Conservation (phyloP, 1,140 invertebrate genomes). For the Camponotus floridanus region DNA sequence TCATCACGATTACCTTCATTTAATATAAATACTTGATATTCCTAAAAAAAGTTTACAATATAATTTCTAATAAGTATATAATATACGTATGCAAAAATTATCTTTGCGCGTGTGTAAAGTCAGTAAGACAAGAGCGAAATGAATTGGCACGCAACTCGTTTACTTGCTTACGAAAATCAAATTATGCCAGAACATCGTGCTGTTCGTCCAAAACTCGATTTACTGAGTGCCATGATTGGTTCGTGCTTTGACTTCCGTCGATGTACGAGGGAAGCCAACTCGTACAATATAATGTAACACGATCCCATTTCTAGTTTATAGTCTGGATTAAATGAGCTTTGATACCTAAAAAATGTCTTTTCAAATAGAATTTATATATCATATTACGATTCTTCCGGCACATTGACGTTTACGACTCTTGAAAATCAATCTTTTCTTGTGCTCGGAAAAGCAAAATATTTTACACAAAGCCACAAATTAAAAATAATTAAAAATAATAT, state of each 20-base stretch:
- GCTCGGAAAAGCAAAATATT: not conserved
- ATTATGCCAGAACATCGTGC: constrained; percentile 54
- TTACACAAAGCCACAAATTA: not conserved
- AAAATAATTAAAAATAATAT: not conserved
- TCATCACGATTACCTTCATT: not conserved
- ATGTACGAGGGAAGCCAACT: constrained; percentile 13
- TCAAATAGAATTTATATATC: constrained; percentile 36
- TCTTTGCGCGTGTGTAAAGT: not conserved
- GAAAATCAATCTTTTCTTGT: not conserved
- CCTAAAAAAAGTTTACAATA: no score
- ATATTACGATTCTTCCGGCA: constrained; percentile 6
- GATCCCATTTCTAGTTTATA: constrained; percentile 59
- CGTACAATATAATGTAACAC: constrained; percentile 12
- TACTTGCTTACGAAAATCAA: constrained; percentile 62
- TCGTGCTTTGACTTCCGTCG: constrained; percentile 66
- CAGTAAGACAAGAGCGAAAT: constrained; percentile 19
- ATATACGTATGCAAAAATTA: not conserved
- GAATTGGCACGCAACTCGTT: constrained; percentile 46
- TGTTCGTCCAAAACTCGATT: constrained; percentile 66
- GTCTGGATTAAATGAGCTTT: constrained; percentile 42
- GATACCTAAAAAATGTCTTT: constrained; percentile 33
- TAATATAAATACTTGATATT: no score
- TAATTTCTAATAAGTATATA: not conserved
- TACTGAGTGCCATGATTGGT: constrained; percentile 62
- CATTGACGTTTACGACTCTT: constrained; percentile 1